Evolutionary conservation across 2,113 vertebrate species (phyloP), one percentile per base, ranked within the genome.

Genomic region (Hemichromis elongatus): DNA sequence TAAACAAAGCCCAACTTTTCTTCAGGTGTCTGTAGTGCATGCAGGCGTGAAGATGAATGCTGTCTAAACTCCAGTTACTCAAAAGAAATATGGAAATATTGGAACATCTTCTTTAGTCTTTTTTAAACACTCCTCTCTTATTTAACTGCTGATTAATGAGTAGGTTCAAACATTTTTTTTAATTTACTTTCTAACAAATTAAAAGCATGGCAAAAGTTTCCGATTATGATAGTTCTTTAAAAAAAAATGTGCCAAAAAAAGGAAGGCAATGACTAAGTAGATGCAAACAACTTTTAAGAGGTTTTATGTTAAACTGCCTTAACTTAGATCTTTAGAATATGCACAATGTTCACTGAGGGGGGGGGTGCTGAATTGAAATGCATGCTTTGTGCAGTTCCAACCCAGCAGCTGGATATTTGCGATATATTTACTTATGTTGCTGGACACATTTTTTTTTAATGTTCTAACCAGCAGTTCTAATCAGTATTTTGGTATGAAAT

Each of bases 1-100:
- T 21, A 66, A 56, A 86, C 16, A 63, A 73, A 73, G 6, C 63
- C 68, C 30, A 83, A 79, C 37, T 77, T 87, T 73, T 83, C 66
- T 26, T 83, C 80, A 77, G 81, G 85, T 89, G 86, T 85, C 86
- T 28, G 75, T 13, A 86, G 89, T 90, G 88, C 91, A 89, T 28
- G 79, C 66, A 79, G 82, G 83, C 79, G 61, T 92, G 85, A 88
- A 85, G 85, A 78, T 54, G 47, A 37, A 9, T 45, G 70, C 68
- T 24, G 79, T 66, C 56, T 77, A 78, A 82, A 82, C 86, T 77
- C 55, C 14, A 78, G 4, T 33, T 83, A 40, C 56, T 84, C 80
- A 35, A 77, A 78, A 61, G 50, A 68, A 42, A 50, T 42, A 33
- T 59, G 21, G 33, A 78, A 86, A 47, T 59, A 11, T 42, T 53